Evolutionary conservation across 2,888 invertebrate species (phyloP).

Genomic region (Drosophila vallismaia): DNA sequence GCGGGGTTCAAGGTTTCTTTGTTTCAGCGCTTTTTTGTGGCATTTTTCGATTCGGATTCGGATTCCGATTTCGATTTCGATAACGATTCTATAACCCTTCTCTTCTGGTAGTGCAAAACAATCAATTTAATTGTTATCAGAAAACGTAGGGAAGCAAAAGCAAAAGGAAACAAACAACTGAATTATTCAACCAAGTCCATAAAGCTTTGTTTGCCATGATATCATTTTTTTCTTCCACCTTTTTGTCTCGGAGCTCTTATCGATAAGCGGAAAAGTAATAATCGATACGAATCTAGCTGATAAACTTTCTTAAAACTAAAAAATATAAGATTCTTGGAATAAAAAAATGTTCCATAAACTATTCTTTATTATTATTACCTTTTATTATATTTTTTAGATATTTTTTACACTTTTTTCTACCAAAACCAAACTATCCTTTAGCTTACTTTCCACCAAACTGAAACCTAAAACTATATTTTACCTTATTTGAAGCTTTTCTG

Average conservation of each 20-base stretch:
- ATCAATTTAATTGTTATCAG: conserved; percentile 41
- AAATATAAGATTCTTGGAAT: neutral
- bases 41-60: conserved; percentile 21
- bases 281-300: neutral
- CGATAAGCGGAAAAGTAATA: neutral
- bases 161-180: conserved; percentile 15
- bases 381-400: no score
- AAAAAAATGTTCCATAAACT: neutral
- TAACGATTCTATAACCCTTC: neutral
- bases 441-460: no score
- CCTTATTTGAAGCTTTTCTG: no score
- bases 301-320: neutral
- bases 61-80: no score
- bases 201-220: conserved; percentile 21
- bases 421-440: no score
- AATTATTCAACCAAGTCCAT: conserved; percentile 21
- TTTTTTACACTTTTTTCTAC: no score
- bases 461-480: no score
- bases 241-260: conserved; percentile 4
- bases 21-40: conserved; percentile 5
- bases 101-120: conserved; percentile 24
- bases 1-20: neutral
- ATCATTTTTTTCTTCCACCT: conserved; percentile 4
- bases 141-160: conserved; percentile 1
- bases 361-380: no score